phyloP scores from a whole-genome alignment of 2,797 vertebrate species.

The Capromys pilorides region DNA sequence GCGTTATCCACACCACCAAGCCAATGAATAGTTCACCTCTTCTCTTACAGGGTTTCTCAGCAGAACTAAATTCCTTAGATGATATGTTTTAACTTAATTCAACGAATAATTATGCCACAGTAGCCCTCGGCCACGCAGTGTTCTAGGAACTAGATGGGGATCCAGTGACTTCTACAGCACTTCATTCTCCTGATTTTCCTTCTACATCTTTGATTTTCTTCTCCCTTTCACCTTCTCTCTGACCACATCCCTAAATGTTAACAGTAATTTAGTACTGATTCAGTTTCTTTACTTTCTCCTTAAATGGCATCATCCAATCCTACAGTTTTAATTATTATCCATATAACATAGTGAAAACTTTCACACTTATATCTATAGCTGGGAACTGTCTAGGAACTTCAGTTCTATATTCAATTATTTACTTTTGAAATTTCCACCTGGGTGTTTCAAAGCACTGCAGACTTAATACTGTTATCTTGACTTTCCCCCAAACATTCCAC shows the following conservation, averaged over 20 bases:
- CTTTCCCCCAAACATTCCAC: not conserved
- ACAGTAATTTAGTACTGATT: constrained; percentile 5
- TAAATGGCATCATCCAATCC: not conserved
- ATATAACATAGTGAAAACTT: not conserved
- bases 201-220: not conserved
- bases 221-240: constrained; percentile 34
- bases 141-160: not conserved
- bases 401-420: constrained; percentile 40
- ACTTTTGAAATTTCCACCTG: constrained; percentile 33
- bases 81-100: constrained; percentile 45
- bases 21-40: not conserved
- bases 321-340: constrained; percentile 20
- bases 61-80: constrained; percentile 44
- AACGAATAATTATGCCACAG: not conserved
- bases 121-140: not conserved
- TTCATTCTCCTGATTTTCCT: not conserved
- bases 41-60: not conserved
- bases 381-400: constrained; percentile 19
- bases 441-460: constrained; percentile 28
- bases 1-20: not conserved
- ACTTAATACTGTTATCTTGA: not conserved
- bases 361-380: not conserved
- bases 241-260: constrained; percentile 22
- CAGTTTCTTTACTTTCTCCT: not conserved
- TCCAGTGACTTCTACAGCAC: not conserved